Conservation (phyloP, 1,140 invertebrate species). For the Homarus americanus region DNA sequence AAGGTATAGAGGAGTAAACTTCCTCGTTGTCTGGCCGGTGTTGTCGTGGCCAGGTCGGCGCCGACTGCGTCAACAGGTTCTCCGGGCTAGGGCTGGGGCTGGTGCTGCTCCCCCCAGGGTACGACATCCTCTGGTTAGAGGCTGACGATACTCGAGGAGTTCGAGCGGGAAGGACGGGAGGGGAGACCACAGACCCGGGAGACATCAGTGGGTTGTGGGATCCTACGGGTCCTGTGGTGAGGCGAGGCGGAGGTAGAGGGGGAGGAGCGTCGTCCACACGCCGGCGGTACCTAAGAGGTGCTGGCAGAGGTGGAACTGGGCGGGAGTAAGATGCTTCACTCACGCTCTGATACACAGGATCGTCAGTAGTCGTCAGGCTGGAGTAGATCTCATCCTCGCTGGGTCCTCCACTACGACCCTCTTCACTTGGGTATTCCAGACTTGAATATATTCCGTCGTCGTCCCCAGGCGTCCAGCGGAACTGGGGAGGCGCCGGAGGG, state of each 20-base stretch:
- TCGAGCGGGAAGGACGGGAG: slow-evolving; percentile 23
- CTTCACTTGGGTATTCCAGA: slow-evolving; percentile 61
- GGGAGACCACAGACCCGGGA: slow-evolving; percentile 8
- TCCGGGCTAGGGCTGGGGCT: slow-evolving; percentile 63
- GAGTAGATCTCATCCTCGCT: slow-evolving; percentile 62
- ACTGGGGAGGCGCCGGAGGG: slow-evolving; percentile 46
- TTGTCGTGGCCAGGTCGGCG: slow-evolving; percentile 58
- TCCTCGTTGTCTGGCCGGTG: slow-evolving; percentile 64
- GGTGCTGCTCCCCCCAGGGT: slow-evolving; percentile 54
- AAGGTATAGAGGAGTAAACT: slow-evolving; percentile 74
- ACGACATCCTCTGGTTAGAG: slow-evolving; percentile 28
- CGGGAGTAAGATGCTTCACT: slow-evolving; percentile 68
- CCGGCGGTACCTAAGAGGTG: slow-evolving; percentile 68
- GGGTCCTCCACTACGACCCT: slow-evolving; percentile 40
- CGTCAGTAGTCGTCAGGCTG: slow-evolving; percentile 66
- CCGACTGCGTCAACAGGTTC: slow-evolving; percentile 54
- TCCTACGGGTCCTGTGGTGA: slow-evolving; percentile 69
- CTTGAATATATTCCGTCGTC: slow-evolving; percentile 73
- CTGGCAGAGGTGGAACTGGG: slow-evolving; percentile 70
- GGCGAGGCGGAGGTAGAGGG: slow-evolving; percentile 69
- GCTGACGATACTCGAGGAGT: slow-evolving; percentile 16
- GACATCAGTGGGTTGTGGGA: slow-evolving; percentile 66
- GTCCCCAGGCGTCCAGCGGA: slow-evolving; percentile 69
- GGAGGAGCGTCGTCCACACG: slow-evolving; percentile 69
- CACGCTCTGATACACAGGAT: slow-evolving; percentile 72